Evolutionary conservation across 2,797 vertebrate species (phyloP).

Genomic region (Crotalus adamanteus): DNA sequence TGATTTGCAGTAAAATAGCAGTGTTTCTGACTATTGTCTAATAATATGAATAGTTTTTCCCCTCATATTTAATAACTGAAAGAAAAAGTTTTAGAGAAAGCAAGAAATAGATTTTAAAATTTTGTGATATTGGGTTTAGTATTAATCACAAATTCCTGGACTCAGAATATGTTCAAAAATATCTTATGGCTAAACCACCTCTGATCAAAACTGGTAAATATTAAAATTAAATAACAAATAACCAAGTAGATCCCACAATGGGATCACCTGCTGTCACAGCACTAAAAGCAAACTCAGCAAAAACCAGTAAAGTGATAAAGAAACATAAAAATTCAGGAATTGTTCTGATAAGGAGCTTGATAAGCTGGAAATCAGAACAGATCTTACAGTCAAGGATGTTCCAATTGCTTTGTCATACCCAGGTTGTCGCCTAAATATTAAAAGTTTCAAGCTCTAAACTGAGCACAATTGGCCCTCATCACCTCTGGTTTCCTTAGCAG

Average conservation of each 20-base stretch:
- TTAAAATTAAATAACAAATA: neutral
- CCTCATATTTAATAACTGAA: neutral
- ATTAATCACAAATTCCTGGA: neutral
- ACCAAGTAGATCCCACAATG: neutral
- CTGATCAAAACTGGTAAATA: neutral
- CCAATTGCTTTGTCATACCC: neutral
- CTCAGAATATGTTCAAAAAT: neutral
- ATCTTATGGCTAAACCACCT: neutral
- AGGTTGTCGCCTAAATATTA: neutral
- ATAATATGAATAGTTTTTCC: neutral
- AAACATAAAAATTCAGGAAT: neutral
- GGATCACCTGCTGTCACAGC: neutral
- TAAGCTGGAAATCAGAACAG: neutral
- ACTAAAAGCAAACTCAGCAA: neutral
- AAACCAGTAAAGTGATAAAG: neutral
- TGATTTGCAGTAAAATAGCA: neutral
- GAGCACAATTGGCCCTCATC: neutral
- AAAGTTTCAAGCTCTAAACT: neutral
- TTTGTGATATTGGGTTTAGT: neutral
- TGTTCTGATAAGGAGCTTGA: neutral
- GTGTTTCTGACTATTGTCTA: neutral
- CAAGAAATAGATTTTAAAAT: neutral
- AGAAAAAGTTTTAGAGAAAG: neutral
- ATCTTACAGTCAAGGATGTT: neutral
- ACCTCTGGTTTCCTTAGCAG: neutral